phyloP scores from a whole-genome alignment of 1,140 invertebrate genomes.

The Tetranychus urticae region DNA sequence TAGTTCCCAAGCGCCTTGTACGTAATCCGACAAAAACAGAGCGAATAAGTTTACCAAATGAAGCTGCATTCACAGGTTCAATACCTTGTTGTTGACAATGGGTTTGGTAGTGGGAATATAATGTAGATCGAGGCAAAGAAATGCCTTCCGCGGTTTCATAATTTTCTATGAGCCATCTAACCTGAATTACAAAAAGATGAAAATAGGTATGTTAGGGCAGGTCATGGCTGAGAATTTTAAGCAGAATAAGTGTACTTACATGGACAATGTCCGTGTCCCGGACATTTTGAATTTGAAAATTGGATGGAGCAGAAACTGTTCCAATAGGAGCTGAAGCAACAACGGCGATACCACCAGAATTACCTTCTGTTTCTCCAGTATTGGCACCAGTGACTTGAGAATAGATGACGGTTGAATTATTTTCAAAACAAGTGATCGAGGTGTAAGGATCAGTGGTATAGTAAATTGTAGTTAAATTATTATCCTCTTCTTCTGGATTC shows the following conservation, averaged over 20 bases:
- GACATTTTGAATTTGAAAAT: constrained; percentile 12
- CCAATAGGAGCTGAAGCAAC: neutral
- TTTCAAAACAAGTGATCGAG: neutral
- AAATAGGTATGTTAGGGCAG: too few species aligned
- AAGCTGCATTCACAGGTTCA: constrained; percentile 94
- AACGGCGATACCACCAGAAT: neutral
- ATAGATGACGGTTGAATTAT: neutral
- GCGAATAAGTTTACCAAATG: constrained; percentile 93
- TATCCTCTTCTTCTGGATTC: too few species aligned
- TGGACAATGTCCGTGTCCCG: constrained; percentile 12
- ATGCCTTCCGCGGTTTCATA: constrained; percentile 96
- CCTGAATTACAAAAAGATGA: constrained; percentile 26
- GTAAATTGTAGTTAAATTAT: neutral
- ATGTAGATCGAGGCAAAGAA: constrained; percentile 74
- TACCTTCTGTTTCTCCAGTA: neutral
- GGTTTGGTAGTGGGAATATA: constrained; percentile 87
- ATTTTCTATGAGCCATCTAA: constrained; percentile 91
- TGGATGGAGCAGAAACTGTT: neutral
- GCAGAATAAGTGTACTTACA: constrained; percentile 4
- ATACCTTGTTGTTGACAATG: constrained; percentile 83
- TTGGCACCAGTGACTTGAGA: neutral
- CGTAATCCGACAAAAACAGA: constrained; percentile 87
- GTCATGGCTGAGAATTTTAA: too few species aligned
- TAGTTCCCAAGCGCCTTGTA: constrained; percentile 75
- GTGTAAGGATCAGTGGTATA: neutral